Evolutionary conservation across 2,113 vertebrate species (phyloP).

Genomic region (Pachyramphus minor): DNA sequence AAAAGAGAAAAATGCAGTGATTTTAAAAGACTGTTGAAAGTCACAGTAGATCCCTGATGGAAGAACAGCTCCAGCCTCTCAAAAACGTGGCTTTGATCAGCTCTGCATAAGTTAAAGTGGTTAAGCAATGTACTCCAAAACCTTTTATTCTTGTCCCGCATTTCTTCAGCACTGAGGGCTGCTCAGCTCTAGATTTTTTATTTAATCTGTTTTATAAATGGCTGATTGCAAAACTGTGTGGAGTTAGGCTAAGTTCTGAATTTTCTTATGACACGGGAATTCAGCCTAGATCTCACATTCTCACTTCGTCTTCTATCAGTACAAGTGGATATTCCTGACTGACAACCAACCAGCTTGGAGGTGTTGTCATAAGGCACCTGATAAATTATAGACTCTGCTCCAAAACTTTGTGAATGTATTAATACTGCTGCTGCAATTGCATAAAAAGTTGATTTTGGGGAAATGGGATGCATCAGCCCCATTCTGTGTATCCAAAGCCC

Average conservation of each 20-base stretch:
- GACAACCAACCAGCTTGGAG: background rate
- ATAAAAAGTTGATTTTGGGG: background rate
- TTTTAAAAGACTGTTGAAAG: background rate
- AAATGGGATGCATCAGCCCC: accelerated
- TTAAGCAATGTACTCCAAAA: background rate
- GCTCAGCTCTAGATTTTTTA: background rate
- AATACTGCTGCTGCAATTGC: background rate
- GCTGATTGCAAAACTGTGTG: background rate
- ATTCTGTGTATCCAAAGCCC: background rate
- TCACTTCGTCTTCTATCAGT: background rate
- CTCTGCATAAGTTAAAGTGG: background rate
- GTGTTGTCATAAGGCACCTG: background rate
- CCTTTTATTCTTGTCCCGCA: background rate
- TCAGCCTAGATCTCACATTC: background rate
- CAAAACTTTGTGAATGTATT: background rate
- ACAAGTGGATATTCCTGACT: background rate
- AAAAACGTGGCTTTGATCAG: background rate
- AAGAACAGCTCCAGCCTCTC: background rate
- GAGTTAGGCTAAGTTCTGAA: background rate
- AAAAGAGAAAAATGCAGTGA: background rate
- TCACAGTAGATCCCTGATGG: background rate
- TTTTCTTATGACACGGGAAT: background rate
- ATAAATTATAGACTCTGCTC: background rate
- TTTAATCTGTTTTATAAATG: background rate
- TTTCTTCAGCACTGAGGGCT: background rate